Conservation (phyloP, 2,888 invertebrate species). For the Drosophila greeni region DNA sequence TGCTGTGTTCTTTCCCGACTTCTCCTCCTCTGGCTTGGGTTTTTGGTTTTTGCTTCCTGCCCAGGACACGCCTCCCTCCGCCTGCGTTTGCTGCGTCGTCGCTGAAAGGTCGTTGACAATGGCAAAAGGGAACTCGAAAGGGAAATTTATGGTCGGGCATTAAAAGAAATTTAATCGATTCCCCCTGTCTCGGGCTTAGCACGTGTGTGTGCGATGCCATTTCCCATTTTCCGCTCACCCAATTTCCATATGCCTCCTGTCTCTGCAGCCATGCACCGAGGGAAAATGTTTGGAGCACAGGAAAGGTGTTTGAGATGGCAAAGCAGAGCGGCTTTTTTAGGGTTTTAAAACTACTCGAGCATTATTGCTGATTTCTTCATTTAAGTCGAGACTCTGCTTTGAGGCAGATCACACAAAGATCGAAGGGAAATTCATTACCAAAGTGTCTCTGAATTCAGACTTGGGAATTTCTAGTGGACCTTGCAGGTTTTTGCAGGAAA, state of each 20-base stretch:
- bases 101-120: conserved; percentile 40
- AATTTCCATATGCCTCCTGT: conserved; percentile 37
- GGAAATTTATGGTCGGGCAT: conserved; percentile 67
- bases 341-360: too few relatives aligned
- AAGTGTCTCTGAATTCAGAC: not conserved
- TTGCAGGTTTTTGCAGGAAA: too few relatives aligned
- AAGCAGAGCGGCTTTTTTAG: not conserved
- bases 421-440: too few relatives aligned
- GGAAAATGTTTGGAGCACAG: not conserved
- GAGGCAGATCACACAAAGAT: not conserved
- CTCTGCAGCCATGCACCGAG: conserved; percentile 6
- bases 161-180: conserved; percentile 71
- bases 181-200: conserved; percentile 31
- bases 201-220: conserved; percentile 34
- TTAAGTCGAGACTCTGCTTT: not conserved
- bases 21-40: not conserved
- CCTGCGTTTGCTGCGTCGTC: conserved; percentile 1
- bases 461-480: too few relatives aligned
- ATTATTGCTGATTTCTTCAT: not conserved
- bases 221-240: conserved; percentile 12
- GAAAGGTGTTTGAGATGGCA: not conserved
- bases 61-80: not conserved
- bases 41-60: conserved; percentile 2
- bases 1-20: conserved; percentile 6
- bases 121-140: conserved; percentile 59